These are phyloP conservation scores for Caenorhabditis wallacei DNA, from an alignment of 2,888 invertebrate genomes.

Conservation along the genomic window DNA sequence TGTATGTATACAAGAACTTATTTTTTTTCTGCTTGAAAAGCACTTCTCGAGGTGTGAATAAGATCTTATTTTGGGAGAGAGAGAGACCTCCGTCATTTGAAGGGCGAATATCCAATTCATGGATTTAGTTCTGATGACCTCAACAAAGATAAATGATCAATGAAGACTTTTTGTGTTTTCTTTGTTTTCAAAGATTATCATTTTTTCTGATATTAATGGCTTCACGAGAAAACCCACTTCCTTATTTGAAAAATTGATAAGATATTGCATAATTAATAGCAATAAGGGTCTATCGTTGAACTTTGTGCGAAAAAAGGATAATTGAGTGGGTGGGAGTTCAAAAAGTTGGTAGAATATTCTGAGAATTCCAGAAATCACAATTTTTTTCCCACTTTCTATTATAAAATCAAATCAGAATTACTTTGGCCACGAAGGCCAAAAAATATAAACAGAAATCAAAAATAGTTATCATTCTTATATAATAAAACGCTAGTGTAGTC, in stretches of 20 bases:
- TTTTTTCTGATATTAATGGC: too few species aligned
- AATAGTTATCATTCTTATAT: too few species aligned
- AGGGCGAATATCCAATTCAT: slow-evolving; percentile 16
- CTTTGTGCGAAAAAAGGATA: too few species aligned
- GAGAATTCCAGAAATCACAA: too few species aligned
- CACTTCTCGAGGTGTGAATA: neutral
- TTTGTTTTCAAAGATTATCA: neutral
- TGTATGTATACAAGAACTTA: slow-evolving; percentile 16
- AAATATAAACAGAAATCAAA: too few species aligned
- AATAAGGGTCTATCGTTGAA: too few species aligned
- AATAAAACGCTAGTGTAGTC: too few species aligned
- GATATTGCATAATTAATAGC: neutral
- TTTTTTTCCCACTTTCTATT: too few species aligned
- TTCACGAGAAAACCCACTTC: neutral
- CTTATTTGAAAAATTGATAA: slow-evolving; percentile 15
- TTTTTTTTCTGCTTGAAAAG: slow-evolving; percentile 3
- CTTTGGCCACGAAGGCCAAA: too few species aligned
- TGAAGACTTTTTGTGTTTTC: neutral
- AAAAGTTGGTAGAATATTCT: too few species aligned
- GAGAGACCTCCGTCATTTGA: neutral
- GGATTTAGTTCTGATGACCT: neutral
- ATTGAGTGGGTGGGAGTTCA: too few species aligned
- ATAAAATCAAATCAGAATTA: too few species aligned
- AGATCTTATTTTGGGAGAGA: neutral
- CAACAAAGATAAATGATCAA: slow-evolving; percentile 9